Base-by-base conservation (phyloP, 2,113 vertebrate species). In the Origma solitaria region DNA sequence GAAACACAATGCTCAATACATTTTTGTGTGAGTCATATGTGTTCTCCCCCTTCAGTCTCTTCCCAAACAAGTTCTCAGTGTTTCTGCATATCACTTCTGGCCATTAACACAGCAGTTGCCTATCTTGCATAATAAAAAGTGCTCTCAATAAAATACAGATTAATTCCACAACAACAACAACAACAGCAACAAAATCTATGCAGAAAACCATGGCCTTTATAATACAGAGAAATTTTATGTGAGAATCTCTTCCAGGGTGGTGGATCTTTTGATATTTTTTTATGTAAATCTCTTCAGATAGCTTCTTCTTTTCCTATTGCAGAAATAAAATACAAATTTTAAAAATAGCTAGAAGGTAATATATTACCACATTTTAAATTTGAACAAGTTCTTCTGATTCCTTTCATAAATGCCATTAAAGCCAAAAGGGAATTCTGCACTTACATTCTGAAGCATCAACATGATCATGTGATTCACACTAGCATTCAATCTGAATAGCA, bases 301-400 rank as follows among this genome's bases (percentile, higher is more conserved):
- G 14, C 15, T 85, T 81, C 69, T 79, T 71, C 19, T 90, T 84
- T 68, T 71, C 33, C 30, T 76, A 87, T 82, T 45, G 13, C 27
- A 90, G 76, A 93, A 91, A 85, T 60, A 73, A 94, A 84, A 75
- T 72, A 47, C 71, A 95, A 71, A 37, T 5, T 38, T 82, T 25
- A 2, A 92, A 95, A 96, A 81, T 40, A 93, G 11, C 84, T 45
- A 58, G 65, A 83, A 95, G 91, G 60, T 35, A 92, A 93, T 54
- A 58, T 61, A 90, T 86, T 60, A 58, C 58, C 44, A 40, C 61
- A 64, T 84, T 87, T 91, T 53, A 56, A 73, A 79, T 42, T 37
- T 82, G n/a, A 75, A 81, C 23, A 53, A 51, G 47, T 60, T 79
- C n/a, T 83, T 88, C 76, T 94, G 71, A 38, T 78, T 94, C 88